Percentiles rank a stretch among this genome's conserved stretches.
Conservation (phyloP, 2,113 vertebrate species). For the Salvelinus sp. region DNA sequence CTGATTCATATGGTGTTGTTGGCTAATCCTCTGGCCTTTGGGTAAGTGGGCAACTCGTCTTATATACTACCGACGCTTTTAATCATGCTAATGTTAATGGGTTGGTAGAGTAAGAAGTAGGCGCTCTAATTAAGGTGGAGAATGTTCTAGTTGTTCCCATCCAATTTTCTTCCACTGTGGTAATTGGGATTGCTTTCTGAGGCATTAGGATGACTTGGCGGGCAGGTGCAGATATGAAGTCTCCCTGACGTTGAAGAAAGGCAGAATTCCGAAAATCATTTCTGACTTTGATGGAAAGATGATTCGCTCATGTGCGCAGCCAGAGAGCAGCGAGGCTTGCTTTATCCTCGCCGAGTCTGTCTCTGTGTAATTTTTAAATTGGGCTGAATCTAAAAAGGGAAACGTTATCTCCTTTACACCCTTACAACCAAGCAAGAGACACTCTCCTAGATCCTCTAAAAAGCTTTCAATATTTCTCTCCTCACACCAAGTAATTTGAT, state of each 20-base stretch:
- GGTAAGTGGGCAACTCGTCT: too few species aligned
- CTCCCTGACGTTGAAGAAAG: slow-evolving; percentile 34
- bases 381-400: background rate
- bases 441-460: background rate
- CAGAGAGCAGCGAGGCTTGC: slow-evolving; percentile 36
- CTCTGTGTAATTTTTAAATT: slow-evolving; percentile 34
- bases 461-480: background rate
- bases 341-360: slow-evolving; percentile 45
- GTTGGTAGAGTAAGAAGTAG: background rate
- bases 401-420: background rate
- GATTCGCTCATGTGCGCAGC: slow-evolving; percentile 51
- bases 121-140: background rate
- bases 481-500: background rate
- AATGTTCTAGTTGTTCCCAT: slow-evolving; percentile 5
- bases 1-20: too few species aligned
- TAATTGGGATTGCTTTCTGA: slow-evolving; percentile 41
- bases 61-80: background rate
- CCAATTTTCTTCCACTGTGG: slow-evolving; percentile 21
- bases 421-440: background rate
- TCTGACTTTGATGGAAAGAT: slow-evolving; percentile 62
- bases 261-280: slow-evolving; percentile 48
- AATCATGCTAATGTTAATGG: background rate
- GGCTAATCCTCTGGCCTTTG: too few species aligned
- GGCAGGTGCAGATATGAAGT: slow-evolving; percentile 54
- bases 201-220: slow-evolving; percentile 27